Evolutionary conservation across 2,113 vertebrate species (phyloP), one percentile per base, ranked within the genome.

Genomic region (Psophia crepitans): DNA sequence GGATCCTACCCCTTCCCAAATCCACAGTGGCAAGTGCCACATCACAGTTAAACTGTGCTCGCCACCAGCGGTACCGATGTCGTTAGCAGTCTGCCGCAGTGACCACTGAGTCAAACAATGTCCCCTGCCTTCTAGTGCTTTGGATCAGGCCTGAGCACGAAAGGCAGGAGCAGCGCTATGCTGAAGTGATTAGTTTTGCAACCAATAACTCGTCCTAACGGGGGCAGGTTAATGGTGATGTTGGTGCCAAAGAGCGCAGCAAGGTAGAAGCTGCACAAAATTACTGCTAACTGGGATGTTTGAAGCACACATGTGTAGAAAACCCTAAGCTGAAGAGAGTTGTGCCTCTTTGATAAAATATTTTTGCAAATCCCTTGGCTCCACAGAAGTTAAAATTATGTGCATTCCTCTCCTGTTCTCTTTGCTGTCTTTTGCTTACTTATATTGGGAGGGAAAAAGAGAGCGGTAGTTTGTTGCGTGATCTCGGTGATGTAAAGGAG

Each of bases 61-160:
- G 0, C 46, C 56, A 54, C 69, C 77, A 65, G 63, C 1, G 2
- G 39, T 11, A 6, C 41, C 8, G 49, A n/a, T 64, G 80, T 8
- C 5, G 1, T 39, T 12, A 13, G 57, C 61, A 21, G 12, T 61
- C 46, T 86, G 68, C 76, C 60, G 48, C 37, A 35, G 46, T 32
- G 37, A 16, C 13, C 32, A 11, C 19, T 28, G 18, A 6, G 30
- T 39, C n/a, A 41, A 44, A 21, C 0, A 0, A 9, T 22, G n/a
- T 57, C 32, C 41, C 24, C 28, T 48, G 65, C 48, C 39, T 91
- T 64, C 12, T 4, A 19, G 24, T 39, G 61, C 58, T 95, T 86
- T 84, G 56, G 33, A 35, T 64, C 46, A 60, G 37, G 10, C 27
- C 26, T 64, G 48, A 63, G 48, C 27, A 26, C 0, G 0, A 53